A percentile compares a stretch with the other conserved stretches of the same genome.
Conservation (phyloP, 2,888 invertebrate species). For the Lochmaea capreae region DNA sequence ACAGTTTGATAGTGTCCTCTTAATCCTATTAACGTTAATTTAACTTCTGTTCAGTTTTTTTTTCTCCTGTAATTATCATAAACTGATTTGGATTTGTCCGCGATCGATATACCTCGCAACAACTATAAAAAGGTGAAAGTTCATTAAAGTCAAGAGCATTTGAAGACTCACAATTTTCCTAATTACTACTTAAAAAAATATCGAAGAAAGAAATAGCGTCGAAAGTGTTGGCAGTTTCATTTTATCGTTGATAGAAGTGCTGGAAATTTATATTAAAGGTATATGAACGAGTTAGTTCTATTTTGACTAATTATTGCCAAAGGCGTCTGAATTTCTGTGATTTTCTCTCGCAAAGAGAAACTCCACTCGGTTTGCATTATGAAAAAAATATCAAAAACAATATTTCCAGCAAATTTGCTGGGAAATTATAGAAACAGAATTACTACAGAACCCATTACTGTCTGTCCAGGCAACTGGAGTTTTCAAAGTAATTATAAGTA, state of each 20-base stretch:
- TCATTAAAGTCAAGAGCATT: conserved; percentile 2
- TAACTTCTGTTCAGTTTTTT: too few relatives aligned
- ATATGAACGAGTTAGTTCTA: conserved; percentile 5
- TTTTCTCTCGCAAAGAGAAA: conserved; percentile 14
- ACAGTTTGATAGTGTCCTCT: too few relatives aligned
- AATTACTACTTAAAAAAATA: not conserved
- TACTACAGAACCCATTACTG: not conserved
- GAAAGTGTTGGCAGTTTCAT: conserved; percentile 8
- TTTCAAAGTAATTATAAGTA: not conserved
- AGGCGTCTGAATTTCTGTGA: conserved; percentile 1
- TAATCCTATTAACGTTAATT: too few relatives aligned
- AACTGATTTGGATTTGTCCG: not conserved
- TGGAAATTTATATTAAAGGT: conserved; percentile 10
- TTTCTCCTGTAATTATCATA: not conserved
- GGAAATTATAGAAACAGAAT: not conserved
- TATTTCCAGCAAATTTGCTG: not conserved
- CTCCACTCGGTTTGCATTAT: not conserved
- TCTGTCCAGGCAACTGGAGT: not conserved
- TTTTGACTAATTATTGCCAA: conserved; percentile 9
- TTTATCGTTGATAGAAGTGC: conserved; percentile 1
- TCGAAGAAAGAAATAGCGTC: not conserved
- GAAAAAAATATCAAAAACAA: conserved; percentile 8
- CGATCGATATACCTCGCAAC: not conserved
- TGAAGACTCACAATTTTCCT: not conserved
- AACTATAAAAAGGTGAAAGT: not conserved